Conservation (phyloP, 2,113 vertebrate species). For the Burhinus bistriatus region DNA sequence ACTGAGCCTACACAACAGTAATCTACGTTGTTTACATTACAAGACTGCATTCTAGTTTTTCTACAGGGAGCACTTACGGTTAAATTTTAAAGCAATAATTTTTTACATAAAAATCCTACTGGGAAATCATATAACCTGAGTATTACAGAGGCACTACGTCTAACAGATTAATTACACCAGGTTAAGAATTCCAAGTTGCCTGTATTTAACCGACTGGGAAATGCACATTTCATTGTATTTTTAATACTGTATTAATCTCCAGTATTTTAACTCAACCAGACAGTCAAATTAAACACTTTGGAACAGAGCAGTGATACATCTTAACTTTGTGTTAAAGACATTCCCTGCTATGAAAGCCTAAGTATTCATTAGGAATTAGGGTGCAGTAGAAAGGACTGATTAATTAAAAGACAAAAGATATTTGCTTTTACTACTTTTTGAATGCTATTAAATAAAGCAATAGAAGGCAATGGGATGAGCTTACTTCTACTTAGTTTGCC, state of each 20-base stretch:
- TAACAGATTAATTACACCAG: slow-evolving; percentile 57
- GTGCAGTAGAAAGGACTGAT: neutral
- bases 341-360: neutral
- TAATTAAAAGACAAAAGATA: neutral
- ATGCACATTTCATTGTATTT: slow-evolving; percentile 51
- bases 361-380: neutral
- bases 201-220: slow-evolving; percentile 33
- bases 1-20: neutral
- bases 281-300: slow-evolving; percentile 62
- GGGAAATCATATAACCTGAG: slow-evolving; percentile 25
- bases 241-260: slow-evolving; percentile 54
- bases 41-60: slow-evolving; percentile 33
- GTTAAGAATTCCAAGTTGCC: slow-evolving; percentile 54
- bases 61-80: slow-evolving; percentile 43
- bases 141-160: slow-evolving; percentile 44
- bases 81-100: slow-evolving; percentile 53
- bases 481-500: neutral
- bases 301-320: neutral
- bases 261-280: slow-evolving; percentile 26
- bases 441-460: neutral
- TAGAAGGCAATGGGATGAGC: neutral
- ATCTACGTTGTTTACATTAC: slow-evolving; percentile 21
- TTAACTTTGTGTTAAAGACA: slow-evolving; percentile 15
- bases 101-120: slow-evolving; percentile 52
- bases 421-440: neutral